Evolutionary conservation across 2,797 vertebrate genomes (phyloP), one percentile per base, ranked within the genome.

Genomic region (Yasuhikotakia modesta): DNA sequence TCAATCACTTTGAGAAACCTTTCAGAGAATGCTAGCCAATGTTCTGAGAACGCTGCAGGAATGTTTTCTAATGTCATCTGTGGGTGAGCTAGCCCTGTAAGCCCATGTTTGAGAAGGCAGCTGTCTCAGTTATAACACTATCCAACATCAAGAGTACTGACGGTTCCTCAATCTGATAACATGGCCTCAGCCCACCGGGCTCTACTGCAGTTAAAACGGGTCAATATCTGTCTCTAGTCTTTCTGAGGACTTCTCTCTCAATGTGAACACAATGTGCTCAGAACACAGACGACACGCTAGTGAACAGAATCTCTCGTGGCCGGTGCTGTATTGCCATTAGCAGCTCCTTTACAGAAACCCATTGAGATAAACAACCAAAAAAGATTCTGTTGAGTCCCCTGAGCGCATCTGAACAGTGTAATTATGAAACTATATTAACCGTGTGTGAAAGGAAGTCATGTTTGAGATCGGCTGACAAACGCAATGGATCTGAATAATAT

Each of bases 221-320:
- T 77, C 14, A 35, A 58, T 19, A 66, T 66, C n/a, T 30, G 13
- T 72, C 21, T 46, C 17, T 48, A 11, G 30, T 46, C 22, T 74
- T 85, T 83, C 81, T 73, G 78, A 87, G 70, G 66, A 78, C 80
- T 77, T 80, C 80, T 69, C 83, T 84, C n/a, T n/a, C n/a, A n/a
- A n/a, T n/a, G n/a, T n/a, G n/a, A n/a, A n/a, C 81, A 86, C 86
- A 83, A 85, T 87, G 85, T 86, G 80, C 81, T 86, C 85, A 76
- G 85, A 85, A 84, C 82, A 71, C 76, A 77, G 52, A 61, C 50
- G 32, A 77, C 30, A 21, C 50, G 66, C 55, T 55, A 78, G 71
- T 52, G 67, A 78, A 57, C 16, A 2, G 2, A 35, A 57, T 21
- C 5, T 21, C 66, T 77, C 55, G 35, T 63, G 66, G 67, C 57